A percentile compares a stretch with the other conserved stretches of the same genome.
These are phyloP conservation scores for Pristionchus entomophagus DNA, from an alignment of 2,888 invertebrate genomes.

Conservation along the genomic window DNA sequence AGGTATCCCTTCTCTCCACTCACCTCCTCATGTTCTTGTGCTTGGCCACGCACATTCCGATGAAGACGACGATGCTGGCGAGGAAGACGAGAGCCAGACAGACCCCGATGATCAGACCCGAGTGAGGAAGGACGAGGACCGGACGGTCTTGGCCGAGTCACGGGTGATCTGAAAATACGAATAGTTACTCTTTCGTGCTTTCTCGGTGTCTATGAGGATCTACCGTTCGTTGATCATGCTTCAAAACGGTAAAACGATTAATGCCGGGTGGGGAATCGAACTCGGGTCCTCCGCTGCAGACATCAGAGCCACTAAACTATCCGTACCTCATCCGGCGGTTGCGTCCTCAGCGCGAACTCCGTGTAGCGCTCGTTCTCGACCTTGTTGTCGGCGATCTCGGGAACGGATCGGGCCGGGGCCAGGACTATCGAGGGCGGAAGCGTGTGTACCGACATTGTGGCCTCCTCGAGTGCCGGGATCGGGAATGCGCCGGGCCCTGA, in stretches of 20 bases:
- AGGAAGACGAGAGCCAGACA: constrained; percentile 71
- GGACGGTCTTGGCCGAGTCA: neutral
- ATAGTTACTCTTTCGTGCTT: no score
- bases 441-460: constrained; percentile 50
- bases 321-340: constrained; percentile 48
- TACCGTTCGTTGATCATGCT: no score
- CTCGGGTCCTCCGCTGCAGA: no score
- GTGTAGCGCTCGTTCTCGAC: constrained; percentile 49
- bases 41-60: constrained; percentile 68
- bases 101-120: constrained; percentile 69
- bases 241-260: no score
- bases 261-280: no score
- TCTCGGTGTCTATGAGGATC: no score
- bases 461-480: constrained; percentile 31
- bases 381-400: constrained; percentile 5
- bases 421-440: constrained; percentile 68
- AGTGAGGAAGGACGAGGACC: constrained; percentile 35
- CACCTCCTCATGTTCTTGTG: constrained; percentile 55
- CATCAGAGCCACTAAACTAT: no score
- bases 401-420: constrained; percentile 55
- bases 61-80: constrained; percentile 71
- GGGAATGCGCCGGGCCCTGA: constrained; percentile 32
- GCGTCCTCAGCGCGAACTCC: constrained; percentile 53
- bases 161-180: neutral
- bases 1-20: neutral